Percentiles rank a stretch among this genome's conserved stretches.
Conservation (phyloP, 1,140 invertebrate species). For the Drosophila tani region DNA sequence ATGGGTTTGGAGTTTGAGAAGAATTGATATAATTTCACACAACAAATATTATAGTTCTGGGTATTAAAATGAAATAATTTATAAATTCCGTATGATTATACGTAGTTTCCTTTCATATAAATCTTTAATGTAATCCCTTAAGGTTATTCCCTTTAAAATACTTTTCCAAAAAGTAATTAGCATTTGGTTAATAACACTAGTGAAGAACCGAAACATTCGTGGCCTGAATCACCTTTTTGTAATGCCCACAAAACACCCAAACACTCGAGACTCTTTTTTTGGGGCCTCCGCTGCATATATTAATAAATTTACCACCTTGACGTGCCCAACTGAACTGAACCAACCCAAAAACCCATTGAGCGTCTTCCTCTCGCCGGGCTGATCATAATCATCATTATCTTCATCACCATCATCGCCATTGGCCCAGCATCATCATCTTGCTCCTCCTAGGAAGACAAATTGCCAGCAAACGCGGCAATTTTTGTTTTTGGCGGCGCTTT, state of each 20-base stretch:
- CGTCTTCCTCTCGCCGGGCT: conserved; percentile 31
- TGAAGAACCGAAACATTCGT: conserved; percentile 29
- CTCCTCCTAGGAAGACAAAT: conserved; percentile 54
- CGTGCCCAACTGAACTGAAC: conserved; percentile 48
- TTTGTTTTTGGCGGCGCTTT: conserved; percentile 66
- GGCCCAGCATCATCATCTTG: conserved; percentile 36
- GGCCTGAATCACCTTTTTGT: conserved; percentile 25
- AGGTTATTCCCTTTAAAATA: too few species aligned
- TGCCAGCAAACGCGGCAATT: conserved; percentile 35
- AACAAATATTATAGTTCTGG: neutral
- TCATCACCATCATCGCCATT: conserved; percentile 36
- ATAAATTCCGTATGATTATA: neutral
- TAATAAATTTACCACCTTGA: conserved; percentile 70
- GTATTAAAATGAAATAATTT: neutral
- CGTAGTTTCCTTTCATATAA: too few species aligned
- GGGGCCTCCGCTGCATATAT: conserved; percentile 56
- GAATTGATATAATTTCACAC: neutral
- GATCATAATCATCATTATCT: conserved; percentile 25
- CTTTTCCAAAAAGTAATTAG: too few species aligned
- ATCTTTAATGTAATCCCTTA: too few species aligned
- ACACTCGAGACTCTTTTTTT: conserved; percentile 19
- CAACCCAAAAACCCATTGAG: conserved; percentile 61
- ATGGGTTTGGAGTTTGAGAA: neutral
- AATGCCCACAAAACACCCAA: conserved; percentile 14
- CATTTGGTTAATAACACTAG: neutral